Evolutionary conservation across 2,888 invertebrate species (phyloP).

Genomic region (Leptinotarsa juncta): DNA sequence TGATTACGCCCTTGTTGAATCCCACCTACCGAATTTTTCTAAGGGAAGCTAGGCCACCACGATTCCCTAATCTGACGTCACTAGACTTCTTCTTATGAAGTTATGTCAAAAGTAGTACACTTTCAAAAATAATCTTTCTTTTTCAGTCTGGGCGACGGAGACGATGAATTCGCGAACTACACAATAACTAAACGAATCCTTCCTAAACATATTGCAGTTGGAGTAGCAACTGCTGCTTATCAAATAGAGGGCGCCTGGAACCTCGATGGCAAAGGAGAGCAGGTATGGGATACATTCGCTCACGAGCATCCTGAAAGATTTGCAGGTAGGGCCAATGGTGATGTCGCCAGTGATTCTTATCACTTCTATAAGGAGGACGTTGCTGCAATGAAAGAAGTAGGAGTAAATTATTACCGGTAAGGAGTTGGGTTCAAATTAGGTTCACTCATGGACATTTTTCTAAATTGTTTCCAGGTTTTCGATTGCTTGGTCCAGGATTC

Average conservation of each 20-base stretch:
- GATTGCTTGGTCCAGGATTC: constrained; percentile 55
- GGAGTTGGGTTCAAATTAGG: neutral
- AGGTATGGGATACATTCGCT: constrained; percentile 45
- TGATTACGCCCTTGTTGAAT: too few species aligned
- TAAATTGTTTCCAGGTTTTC: constrained; percentile 55
- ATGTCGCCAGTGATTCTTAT: constrained; percentile 76
- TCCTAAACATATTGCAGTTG: constrained; percentile 50
- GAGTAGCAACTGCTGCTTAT: constrained; percentile 56
- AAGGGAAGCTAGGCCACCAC: too few species aligned
- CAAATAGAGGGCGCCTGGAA: constrained; percentile 58
- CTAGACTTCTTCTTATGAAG: too few species aligned
- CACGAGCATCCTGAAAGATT: constrained; percentile 36
- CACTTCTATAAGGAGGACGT: constrained; percentile 75
- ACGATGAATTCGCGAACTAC: constrained; percentile 41
- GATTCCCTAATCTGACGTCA: too few species aligned
- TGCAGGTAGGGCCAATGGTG: constrained; percentile 67
- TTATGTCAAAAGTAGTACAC: too few species aligned
- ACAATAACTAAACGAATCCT: constrained; percentile 42
- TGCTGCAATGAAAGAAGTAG: constrained; percentile 69
- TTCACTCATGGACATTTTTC: neutral
- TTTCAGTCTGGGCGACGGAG: constrained; percentile 38
- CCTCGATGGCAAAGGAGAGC: constrained; percentile 53
- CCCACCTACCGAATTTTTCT: too few species aligned
- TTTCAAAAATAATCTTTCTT: too few species aligned
- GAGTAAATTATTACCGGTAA: constrained; percentile 68